phyloP scores from a whole-genome alignment of 1,140 invertebrate genomes.

The Rhopalosiphum padi region DNA sequence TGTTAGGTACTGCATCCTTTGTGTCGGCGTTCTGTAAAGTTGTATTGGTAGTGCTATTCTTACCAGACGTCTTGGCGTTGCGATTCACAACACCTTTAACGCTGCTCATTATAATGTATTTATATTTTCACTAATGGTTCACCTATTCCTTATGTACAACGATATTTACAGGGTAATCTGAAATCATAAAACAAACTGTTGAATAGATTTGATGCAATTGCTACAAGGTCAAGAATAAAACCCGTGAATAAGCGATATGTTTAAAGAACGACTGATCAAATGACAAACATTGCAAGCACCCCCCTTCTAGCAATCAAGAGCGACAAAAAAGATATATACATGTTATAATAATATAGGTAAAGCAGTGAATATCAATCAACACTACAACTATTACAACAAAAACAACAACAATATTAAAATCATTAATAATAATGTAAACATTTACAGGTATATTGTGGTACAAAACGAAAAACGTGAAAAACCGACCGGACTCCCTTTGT shows the following conservation, averaged over 20 bases:
- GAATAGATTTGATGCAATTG: background rate
- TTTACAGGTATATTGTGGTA: background rate
- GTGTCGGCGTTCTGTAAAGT: background rate
- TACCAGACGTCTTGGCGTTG: slow-evolving; percentile 46
- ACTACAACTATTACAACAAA: background rate
- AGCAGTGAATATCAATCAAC: background rate
- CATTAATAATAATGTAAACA: background rate
- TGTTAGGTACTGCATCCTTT: slow-evolving; percentile 27
- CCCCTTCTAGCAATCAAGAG: background rate
- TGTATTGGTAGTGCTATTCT: slow-evolving; percentile 31
- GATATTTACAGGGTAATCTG: slow-evolving; percentile 51
- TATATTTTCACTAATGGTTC: background rate
- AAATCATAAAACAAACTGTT: slow-evolving; percentile 25
- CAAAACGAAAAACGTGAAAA: background rate
- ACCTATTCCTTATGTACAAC: slow-evolving; percentile 51
- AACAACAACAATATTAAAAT: background rate
- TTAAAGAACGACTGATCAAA: background rate
- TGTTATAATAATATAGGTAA: background rate
- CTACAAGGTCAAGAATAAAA: background rate
- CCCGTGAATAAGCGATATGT: background rate
- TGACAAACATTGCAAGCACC: background rate
- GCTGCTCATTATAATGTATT: slow-evolving; percentile 49
- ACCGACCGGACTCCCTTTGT: background rate
- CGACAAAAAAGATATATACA: background rate
- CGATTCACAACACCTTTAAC: slow-evolving; percentile 49